phyloP scores from a whole-genome alignment of 2,888 invertebrate species.

The Acronicta aceris region DNA sequence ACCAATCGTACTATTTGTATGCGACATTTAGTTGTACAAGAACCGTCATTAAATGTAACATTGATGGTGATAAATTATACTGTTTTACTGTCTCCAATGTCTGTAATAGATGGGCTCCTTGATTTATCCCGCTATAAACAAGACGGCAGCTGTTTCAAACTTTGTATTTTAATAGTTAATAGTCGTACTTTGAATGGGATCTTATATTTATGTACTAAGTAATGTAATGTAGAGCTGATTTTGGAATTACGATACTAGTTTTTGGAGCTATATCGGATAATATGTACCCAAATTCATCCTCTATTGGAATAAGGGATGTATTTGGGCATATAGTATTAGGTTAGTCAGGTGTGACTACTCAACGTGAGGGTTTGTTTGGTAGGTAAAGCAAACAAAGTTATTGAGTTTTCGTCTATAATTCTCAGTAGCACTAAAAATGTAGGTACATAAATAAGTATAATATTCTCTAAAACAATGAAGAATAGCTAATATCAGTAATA shows the following conservation, averaged over 20 bases:
- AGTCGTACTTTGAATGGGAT: slow-evolving; percentile 14
- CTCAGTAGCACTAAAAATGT: no score
- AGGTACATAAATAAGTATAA: no score
- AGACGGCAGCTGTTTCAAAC: slow-evolving; percentile 42
- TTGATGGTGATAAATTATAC: slow-evolving; percentile 41
- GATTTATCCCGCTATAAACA: slow-evolving; percentile 44
- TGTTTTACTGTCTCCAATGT: slow-evolving; percentile 38
- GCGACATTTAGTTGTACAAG: slow-evolving; percentile 12
- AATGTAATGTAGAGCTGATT: slow-evolving; percentile 1
- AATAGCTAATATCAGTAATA: no score
- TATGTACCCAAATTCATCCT: no score
- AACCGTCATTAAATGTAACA: slow-evolving; percentile 26
- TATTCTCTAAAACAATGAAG: no score
- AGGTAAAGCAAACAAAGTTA: no score
- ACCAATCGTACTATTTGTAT: background rate
- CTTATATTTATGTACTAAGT: slow-evolving; percentile 9
- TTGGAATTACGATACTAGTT: background rate
- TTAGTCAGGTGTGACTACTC: no score
- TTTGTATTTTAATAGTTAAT: slow-evolving; percentile 42
- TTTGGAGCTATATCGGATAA: no score
- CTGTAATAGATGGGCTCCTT: slow-evolving; percentile 32
- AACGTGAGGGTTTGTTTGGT: no score
- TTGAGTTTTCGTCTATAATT: no score
- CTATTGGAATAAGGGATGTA: no score
- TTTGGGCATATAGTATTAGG: no score